Conservation (phyloP, 2,113 vertebrate genomes). For the Sylvietta virens region DNA sequence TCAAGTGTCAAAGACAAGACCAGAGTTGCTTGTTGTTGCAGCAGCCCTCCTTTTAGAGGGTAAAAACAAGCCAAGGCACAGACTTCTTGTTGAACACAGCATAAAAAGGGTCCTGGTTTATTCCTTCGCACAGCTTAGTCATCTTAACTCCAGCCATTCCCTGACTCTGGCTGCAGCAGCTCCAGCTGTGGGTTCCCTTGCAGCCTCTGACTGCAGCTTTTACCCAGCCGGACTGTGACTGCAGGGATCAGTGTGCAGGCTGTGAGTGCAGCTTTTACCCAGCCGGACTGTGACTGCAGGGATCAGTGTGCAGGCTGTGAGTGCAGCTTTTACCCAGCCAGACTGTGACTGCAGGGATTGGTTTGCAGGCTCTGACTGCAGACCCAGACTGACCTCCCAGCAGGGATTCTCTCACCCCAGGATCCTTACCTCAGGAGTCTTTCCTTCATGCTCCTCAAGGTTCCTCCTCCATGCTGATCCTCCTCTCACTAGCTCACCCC, state of each 20-base stretch:
- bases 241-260: neutral
- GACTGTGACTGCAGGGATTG: neutral
- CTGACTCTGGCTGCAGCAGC: neutral
- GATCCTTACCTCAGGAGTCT: neutral
- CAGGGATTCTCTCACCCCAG: neutral
- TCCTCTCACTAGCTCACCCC: neutral
- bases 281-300: neutral
- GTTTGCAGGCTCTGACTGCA: neutral
- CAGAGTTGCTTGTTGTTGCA: fast-evolving
- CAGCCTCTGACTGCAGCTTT: neutral
- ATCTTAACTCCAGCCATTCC: neutral
- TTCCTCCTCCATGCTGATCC: neutral
- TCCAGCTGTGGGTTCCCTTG: neutral
- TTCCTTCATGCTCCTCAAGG: neutral
- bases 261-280: neutral
- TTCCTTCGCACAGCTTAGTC: neutral
- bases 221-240: neutral
- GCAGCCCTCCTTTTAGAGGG: neutral
- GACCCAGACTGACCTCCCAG: neutral
- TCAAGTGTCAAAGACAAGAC: neutral
- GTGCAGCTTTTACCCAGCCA: neutral
- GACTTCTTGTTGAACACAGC: neutral
- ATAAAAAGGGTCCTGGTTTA: neutral
- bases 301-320: no score
- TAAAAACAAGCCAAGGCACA: neutral